A percentile compares a stretch with the other conserved stretches of the same genome.
Evolutionary conservation across 2,888 invertebrate genomes (phyloP).

Genomic region (Seira sanloemensis): DNA sequence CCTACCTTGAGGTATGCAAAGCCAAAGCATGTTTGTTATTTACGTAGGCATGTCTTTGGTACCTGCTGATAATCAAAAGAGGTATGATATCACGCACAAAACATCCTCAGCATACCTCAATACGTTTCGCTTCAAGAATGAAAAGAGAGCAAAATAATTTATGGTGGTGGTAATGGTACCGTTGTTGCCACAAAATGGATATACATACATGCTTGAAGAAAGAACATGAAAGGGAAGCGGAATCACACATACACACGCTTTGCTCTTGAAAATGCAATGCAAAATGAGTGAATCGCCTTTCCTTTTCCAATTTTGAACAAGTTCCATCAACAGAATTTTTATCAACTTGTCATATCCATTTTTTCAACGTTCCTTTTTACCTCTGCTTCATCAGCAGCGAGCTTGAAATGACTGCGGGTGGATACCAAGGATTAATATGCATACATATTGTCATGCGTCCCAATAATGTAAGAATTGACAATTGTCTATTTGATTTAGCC

Average conservation of each 20-base stretch:
- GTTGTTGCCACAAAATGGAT: background rate
- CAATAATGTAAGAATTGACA: too few species aligned
- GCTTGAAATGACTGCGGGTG: too few species aligned
- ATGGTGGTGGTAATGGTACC: slow-evolving; percentile 2
- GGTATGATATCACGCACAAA: slow-evolving; percentile 22
- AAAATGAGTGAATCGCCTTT: slow-evolving; percentile 23
- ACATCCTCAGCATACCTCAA: slow-evolving; percentile 17
- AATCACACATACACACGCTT: background rate
- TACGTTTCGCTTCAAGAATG: slow-evolving; percentile 13
- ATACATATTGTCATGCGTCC: too few species aligned
- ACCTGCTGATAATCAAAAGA: slow-evolving; percentile 41
- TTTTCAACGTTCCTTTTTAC: background rate
- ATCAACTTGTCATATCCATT: slow-evolving; percentile 27
- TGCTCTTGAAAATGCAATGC: slow-evolving; percentile 9
- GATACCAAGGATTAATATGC: too few species aligned
- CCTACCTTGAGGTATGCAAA: slow-evolving; percentile 1
- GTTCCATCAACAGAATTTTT: slow-evolving; percentile 57
- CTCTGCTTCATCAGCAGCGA: too few species aligned
- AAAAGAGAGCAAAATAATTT: slow-evolving; percentile 40
- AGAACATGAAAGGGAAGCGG: too few species aligned
- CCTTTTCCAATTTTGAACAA: slow-evolving; percentile 55
- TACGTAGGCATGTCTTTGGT: slow-evolving; percentile 19
- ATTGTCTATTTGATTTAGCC: too few species aligned
- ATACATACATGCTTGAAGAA: background rate
- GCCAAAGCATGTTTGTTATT: slow-evolving; percentile 8